Conservation (phyloP, 2,888 invertebrate species). For the Drosophila algonquin region DNA sequence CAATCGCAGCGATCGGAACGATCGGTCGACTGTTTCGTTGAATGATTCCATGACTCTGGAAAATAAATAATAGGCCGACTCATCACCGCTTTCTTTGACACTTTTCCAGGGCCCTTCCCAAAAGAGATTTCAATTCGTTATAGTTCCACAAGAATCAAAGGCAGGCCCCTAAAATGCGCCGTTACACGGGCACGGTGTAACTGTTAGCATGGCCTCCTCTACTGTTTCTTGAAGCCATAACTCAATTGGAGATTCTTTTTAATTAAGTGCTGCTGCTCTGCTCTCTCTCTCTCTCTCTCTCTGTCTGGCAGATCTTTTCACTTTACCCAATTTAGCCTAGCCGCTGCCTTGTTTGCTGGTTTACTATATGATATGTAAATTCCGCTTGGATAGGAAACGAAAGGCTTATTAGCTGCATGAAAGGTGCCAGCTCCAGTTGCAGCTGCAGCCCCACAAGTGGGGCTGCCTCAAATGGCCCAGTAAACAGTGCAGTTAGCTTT, state of each 20-base stretch:
- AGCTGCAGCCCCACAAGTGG: background rate
- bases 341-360: slow-evolving; percentile 15
- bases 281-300: background rate
- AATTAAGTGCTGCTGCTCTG: slow-evolving; percentile 58
- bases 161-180: slow-evolving; percentile 41
- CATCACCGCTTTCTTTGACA: slow-evolving; percentile 76
- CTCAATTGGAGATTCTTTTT: slow-evolving; percentile 50
- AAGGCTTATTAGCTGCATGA: slow-evolving; percentile 74
- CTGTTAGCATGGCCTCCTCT: slow-evolving; percentile 38
- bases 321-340: slow-evolving; percentile 68
- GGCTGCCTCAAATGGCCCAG: slow-evolving; percentile 60
- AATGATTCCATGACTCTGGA: slow-evolving; percentile 24
- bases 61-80: slow-evolving; percentile 40
- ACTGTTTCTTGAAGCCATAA: slow-evolving; percentile 32
- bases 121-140: slow-evolving; percentile 43
- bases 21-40: slow-evolving; percentile 25
- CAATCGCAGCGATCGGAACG: background rate
- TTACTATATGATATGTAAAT: slow-evolving; percentile 41
- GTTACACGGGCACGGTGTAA: slow-evolving; percentile 46
- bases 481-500: slow-evolving; percentile 72
- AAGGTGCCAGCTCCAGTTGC: slow-evolving; percentile 45
- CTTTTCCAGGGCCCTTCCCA: slow-evolving; percentile 59
- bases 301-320: slow-evolving; percentile 63
- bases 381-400: slow-evolving; percentile 39
- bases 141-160: slow-evolving; percentile 48